Percentiles rank a stretch among this genome's conserved stretches.
phyloP scores from a whole-genome alignment of 2,113 vertebrate genomes.

The Cyanoliseus patagonus region DNA sequence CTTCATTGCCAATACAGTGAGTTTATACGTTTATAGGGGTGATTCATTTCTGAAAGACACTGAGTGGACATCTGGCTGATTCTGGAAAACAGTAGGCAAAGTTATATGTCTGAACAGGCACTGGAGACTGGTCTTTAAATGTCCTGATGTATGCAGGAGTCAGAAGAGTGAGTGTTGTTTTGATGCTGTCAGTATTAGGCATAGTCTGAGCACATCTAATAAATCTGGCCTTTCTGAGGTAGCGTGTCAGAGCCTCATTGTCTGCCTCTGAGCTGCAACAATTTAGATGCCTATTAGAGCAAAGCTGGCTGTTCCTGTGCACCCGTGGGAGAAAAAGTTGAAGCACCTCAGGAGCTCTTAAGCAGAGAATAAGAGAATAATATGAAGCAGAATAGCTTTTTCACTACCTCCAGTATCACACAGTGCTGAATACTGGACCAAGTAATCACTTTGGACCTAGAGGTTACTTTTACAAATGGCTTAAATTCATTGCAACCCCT shows the following conservation, averaged over 20 bases:
- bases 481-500: background rate
- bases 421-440: rapidly evolving
- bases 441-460: background rate
- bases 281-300: background rate
- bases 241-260: constrained; percentile 5
- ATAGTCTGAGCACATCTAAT: constrained; percentile 26
- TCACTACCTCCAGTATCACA: background rate
- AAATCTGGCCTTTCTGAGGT: constrained; percentile 13
- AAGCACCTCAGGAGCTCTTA: background rate
- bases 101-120: constrained; percentile 37
- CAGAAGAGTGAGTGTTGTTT: constrained; percentile 39
- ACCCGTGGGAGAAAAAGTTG: background rate
- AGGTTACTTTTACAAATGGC: background rate
- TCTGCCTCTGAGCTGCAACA: constrained; percentile 28
- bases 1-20: background rate
- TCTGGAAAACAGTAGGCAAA: constrained; percentile 33
- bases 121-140: background rate
- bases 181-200: constrained; percentile 32
- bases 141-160: constrained; percentile 38
- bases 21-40: background rate
- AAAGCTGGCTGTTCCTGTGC: background rate
- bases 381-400: background rate
- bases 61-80: constrained; percentile 26
- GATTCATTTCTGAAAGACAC: constrained; percentile 44
- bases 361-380: background rate